Evolutionary conservation across 2,113 vertebrate genomes (phyloP).

Genomic region (Laticauda colubrina): DNA sequence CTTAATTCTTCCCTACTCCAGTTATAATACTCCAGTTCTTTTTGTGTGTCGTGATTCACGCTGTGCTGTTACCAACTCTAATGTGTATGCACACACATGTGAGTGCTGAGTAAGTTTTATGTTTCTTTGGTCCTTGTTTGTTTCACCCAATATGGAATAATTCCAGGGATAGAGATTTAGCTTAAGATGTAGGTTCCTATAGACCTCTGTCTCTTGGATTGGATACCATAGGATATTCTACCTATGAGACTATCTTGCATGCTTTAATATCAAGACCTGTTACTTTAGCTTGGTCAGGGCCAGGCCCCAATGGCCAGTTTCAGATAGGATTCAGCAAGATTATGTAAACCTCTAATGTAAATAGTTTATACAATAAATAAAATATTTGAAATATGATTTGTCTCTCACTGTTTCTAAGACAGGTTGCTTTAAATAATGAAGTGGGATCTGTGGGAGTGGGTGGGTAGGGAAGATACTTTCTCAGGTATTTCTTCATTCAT

Average conservation of each 20-base stretch:
- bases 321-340: conserved; percentile 54
- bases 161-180: conserved; percentile 37
- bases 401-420: neutral
- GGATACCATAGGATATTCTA: conserved; percentile 34
- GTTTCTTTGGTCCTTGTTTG: conserved; percentile 61
- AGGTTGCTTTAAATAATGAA: neutral
- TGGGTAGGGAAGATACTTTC: neutral
- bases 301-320: conserved; percentile 46
- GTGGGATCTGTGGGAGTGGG: neutral
- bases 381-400: conserved; percentile 60
- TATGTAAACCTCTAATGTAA: conserved; percentile 69
- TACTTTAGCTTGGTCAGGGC: conserved; percentile 48
- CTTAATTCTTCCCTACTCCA: conserved; percentile 37
- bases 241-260: conserved; percentile 29
- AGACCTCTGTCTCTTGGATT: conserved; percentile 39
- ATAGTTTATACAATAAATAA: conserved; percentile 79
- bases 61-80: conserved; percentile 44
- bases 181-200: conserved; percentile 25
- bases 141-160: conserved; percentile 47
- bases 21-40: conserved; percentile 39
- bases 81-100: conserved; percentile 10
- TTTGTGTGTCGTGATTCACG: conserved; percentile 23
- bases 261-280: conserved; percentile 58
- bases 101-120: conserved; percentile 49
- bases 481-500: neutral